phyloP scores from a whole-genome alignment of 2,113 vertebrate species.

The Chaetodon auriga region DNA sequence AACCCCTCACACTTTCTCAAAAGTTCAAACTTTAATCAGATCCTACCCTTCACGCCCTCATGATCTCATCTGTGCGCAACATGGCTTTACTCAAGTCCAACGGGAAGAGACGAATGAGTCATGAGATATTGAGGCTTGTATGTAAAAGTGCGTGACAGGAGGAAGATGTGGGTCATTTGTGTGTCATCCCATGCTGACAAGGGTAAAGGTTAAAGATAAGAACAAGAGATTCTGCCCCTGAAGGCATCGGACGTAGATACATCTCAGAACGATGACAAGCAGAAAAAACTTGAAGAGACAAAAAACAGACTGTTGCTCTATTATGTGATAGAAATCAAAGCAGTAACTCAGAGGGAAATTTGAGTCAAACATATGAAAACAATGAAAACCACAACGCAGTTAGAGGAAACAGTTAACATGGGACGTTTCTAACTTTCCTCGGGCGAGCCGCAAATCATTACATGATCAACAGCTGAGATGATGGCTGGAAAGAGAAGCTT shows the following conservation, averaged over 20 bases:
- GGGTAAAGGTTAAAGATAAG: not conserved
- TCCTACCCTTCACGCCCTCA: not conserved
- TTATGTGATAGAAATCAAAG: too few species aligned
- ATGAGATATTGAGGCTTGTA: not conserved
- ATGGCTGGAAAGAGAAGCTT: not conserved
- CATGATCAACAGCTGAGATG: not conserved
- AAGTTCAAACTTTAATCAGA: not conserved
- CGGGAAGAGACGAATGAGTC: slow-evolving; percentile 15
- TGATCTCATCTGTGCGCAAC: not conserved
- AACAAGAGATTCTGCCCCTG: not conserved
- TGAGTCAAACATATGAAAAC: not conserved
- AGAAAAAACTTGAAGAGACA: too few species aligned
- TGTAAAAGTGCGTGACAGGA: slow-evolving; percentile 16
- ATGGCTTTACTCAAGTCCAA: not conserved
- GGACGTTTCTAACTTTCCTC: not conserved
- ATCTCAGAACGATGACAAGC: too few species aligned
- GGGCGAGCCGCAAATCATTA: not conserved
- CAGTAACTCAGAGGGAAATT: not conserved
- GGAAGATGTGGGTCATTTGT: slow-evolving; percentile 5
- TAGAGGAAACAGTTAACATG: not conserved
- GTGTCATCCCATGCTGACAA: slow-evolving; percentile 8
- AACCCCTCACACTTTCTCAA: not conserved
- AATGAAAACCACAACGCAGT: not conserved
- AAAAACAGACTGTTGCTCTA: not conserved
- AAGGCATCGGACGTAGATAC: too few species aligned